Evolutionary conservation across 1,140 invertebrate species (phyloP).

Genomic region (Papilio dardanus): DNA sequence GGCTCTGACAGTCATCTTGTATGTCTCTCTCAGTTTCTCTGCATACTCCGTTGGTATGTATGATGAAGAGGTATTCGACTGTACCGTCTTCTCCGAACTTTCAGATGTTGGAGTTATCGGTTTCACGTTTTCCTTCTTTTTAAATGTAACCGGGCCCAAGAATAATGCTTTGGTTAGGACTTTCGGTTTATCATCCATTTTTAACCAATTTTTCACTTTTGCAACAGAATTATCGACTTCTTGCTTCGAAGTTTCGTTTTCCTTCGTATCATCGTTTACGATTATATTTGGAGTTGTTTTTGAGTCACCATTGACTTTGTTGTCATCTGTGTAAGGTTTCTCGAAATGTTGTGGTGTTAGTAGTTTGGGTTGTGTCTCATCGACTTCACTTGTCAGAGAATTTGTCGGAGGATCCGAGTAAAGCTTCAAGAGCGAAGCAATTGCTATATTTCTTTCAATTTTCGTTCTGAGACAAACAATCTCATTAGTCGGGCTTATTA

Average conservation of each 20-base stretch:
- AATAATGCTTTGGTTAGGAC: slow-evolving; percentile 31
- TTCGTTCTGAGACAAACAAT: slow-evolving; percentile 48
- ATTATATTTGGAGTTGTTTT: not conserved
- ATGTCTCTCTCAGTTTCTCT: slow-evolving; percentile 52
- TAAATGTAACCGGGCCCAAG: slow-evolving; percentile 57
- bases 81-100: slow-evolving; percentile 29
- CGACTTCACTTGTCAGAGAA: not conserved
- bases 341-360: slow-evolving; percentile 14
- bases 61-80: not conserved
- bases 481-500: slow-evolving; percentile 44
- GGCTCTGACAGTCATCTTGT: slow-evolving; percentile 44
- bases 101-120: slow-evolving; percentile 39
- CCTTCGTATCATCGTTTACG: not conserved
- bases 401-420: not conserved
- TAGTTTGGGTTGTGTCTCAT: not conserved
- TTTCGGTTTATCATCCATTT: slow-evolving; percentile 42
- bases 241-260: not conserved
- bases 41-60: slow-evolving; percentile 56
- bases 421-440: slow-evolving; percentile 44
- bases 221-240: slow-evolving; percentile 51
- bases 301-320: not conserved
- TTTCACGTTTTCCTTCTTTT: slow-evolving; percentile 50
- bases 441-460: slow-evolving; percentile 54
- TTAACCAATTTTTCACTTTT: slow-evolving; percentile 65
- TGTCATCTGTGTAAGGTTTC: not conserved